Conservation (phyloP, 1,140 invertebrate species). For the Ips nitidus region DNA sequence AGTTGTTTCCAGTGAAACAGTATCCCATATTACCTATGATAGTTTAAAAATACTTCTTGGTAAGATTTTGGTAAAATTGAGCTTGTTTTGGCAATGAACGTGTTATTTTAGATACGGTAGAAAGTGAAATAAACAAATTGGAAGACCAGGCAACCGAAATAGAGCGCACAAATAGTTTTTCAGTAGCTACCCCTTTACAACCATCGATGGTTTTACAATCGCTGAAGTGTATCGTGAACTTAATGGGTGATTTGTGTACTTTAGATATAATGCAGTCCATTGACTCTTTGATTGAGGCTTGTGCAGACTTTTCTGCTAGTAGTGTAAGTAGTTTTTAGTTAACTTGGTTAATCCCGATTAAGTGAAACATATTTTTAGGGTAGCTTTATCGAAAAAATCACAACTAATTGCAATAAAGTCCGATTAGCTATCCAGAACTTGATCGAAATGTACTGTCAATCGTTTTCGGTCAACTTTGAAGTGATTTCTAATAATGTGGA, state of each 20-base stretch:
- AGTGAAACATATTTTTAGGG: conserved; percentile 25
- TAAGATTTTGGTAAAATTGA: conserved; percentile 48
- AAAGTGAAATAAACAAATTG: conserved; percentile 77
- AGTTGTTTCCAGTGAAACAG: conserved; percentile 71
- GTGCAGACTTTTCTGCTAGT: conserved; percentile 52
- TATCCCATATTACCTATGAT: conserved; percentile 73
- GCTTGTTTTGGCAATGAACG: neutral
- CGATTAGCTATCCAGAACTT: conserved; percentile 72
- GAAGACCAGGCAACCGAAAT: conserved; percentile 63
- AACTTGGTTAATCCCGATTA: neutral
- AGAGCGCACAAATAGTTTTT: conserved; percentile 54
- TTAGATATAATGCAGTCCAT: conserved; percentile 76
- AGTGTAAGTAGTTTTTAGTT: conserved; percentile 35
- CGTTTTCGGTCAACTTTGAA: conserved; percentile 83
- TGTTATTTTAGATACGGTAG: conserved; percentile 65
- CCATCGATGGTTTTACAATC: conserved; percentile 75
- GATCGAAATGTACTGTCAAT: conserved; percentile 77
- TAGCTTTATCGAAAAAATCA: conserved; percentile 60
- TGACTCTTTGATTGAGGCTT: conserved; percentile 68
- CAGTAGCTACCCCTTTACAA: conserved; percentile 56
- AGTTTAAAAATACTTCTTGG: conserved; percentile 77
- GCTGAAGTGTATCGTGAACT: conserved; percentile 87
- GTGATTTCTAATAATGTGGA: conserved; percentile 47
- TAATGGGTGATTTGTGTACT: conserved; percentile 86
- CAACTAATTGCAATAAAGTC: conserved; percentile 66